Evolutionary conservation across 2,888 invertebrate genomes (phyloP).

Genomic region (Nomada fucata): DNA sequence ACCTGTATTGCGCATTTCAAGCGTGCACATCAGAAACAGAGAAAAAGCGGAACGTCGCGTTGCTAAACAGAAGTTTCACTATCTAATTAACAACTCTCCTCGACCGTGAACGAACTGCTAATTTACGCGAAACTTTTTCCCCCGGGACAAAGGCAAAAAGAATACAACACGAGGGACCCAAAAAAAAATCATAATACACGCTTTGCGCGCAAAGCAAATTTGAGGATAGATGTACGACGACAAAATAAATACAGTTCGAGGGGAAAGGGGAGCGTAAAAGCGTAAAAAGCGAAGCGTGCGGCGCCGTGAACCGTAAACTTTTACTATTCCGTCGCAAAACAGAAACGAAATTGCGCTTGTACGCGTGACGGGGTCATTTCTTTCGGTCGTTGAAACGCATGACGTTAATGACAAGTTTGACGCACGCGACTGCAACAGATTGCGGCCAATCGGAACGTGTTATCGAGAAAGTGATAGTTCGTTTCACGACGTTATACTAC

Average conservation of each 20-base stretch:
- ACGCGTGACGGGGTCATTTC: neutral
- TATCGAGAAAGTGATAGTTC: neutral
- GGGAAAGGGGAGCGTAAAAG: neutral
- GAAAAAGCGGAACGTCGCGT: neutral
- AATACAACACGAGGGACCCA: neutral
- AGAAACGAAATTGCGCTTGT: neutral
- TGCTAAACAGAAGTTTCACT: slow-evolving; percentile 39
- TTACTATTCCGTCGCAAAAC: slow-evolving; percentile 1
- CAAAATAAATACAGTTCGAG: neutral
- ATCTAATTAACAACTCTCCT: slow-evolving; percentile 40
- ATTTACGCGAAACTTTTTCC: slow-evolving; percentile 34
- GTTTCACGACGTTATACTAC: neutral
- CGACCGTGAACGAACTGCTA: slow-evolving; percentile 29
- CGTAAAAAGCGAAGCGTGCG: neutral
- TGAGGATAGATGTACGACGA: neutral
- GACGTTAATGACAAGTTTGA: neutral
- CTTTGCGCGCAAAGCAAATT: slow-evolving; percentile 16
- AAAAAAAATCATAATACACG: neutral
- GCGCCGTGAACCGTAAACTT: neutral
- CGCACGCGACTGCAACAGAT: neutral
- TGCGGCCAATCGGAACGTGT: neutral
- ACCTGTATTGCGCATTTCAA: neutral
- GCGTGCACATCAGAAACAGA: neutral
- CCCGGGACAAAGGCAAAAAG: neutral
- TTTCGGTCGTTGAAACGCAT: neutral